Evolutionary conservation across 2,888 invertebrate genomes (phyloP).

Genomic region (Catocala nupta): DNA sequence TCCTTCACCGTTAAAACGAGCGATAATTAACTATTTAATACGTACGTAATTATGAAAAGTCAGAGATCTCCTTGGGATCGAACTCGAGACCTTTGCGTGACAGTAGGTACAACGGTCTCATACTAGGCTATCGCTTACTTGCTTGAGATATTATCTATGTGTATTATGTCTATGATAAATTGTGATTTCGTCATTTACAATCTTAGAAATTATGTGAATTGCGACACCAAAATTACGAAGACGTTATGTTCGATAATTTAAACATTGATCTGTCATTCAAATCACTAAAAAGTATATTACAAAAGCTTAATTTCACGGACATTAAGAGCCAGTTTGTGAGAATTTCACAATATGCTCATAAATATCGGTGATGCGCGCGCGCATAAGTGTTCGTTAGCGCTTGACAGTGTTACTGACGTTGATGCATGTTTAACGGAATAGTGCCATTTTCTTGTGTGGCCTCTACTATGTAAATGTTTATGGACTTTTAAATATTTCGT

Average conservation of each 20-base stretch:
- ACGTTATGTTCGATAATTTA: not conserved
- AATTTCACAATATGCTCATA: constrained; percentile 54
- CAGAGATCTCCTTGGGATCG: no score
- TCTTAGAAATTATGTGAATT: no score
- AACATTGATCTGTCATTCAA: constrained; percentile 7
- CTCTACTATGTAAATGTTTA: constrained; percentile 15
- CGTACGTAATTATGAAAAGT: no score
- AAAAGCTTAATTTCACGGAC: constrained; percentile 64
- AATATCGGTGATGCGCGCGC: constrained; percentile 26
- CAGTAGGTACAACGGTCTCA: no score
- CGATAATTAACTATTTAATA: no score
- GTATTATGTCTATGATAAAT: no score
- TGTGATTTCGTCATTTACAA: no score
- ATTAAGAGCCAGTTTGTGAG: constrained; percentile 57
- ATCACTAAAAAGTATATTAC: constrained; percentile 21
- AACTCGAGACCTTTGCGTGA: no score
- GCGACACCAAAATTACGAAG: no score
- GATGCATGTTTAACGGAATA: constrained; percentile 66
- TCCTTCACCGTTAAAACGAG: no score
- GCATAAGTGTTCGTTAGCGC: constrained; percentile 65
- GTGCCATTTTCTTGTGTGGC: constrained; percentile 52
- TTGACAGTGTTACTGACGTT: constrained; percentile 62
- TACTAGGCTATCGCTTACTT: no score
- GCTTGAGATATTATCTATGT: no score
- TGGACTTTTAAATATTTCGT: not conserved